Evolutionary conservation across 2,113 vertebrate species (phyloP).

Genomic region (Dipodomys merriami): DNA sequence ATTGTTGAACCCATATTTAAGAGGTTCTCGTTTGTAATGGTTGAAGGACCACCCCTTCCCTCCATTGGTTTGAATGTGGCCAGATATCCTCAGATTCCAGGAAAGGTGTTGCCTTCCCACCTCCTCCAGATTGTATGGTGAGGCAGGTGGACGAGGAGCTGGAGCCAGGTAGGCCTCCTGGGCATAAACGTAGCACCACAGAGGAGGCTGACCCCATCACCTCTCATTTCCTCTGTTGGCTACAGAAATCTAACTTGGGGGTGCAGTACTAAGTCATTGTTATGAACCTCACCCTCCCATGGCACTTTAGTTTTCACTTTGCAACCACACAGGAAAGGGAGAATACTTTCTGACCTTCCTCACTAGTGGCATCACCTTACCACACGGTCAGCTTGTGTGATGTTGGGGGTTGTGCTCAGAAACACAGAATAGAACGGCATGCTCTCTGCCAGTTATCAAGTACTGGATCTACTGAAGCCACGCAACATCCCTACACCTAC

Average conservation of each 20-base stretch:
- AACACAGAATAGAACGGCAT: not conserved
- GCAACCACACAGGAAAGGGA: not conserved
- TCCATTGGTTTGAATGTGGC: not conserved
- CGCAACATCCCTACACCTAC: not conserved
- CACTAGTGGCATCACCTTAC: not conserved
- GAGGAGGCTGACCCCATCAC: not conserved
- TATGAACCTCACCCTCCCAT: not conserved
- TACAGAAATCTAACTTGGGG: not conserved
- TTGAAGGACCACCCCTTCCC: not conserved
- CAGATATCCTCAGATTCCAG: accelerated
- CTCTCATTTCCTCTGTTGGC: not conserved
- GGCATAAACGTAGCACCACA: not conserved
- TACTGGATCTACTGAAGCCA: not conserved
- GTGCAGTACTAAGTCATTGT: too few relatives aligned
- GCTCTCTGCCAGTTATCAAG: not conserved
- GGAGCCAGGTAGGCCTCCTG: accelerated
- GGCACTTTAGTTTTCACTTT: too few relatives aligned
- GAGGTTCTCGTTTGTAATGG: not conserved
- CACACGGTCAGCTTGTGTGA: not conserved
- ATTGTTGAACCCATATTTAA: not conserved
- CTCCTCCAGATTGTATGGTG: too few relatives aligned
- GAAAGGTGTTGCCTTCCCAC: not conserved
- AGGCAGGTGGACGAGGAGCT: not conserved
- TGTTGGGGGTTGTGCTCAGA: not conserved
- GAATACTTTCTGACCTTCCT: not conserved